Evolutionary conservation across 1,140 invertebrate species (phyloP).

Genomic region (Oedothorax gibbosus): DNA sequence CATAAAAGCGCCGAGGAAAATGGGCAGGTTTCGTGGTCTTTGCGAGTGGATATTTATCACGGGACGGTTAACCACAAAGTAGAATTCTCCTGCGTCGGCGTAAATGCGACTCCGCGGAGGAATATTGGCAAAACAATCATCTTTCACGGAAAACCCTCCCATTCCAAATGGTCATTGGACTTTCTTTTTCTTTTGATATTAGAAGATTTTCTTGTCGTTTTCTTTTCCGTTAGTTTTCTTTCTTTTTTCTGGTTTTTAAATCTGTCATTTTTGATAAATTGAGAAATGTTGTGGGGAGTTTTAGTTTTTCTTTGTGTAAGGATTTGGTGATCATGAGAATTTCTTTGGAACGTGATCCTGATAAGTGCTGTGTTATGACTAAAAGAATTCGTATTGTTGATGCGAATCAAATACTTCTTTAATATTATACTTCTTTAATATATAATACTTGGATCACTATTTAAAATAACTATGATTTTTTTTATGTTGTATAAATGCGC

Average conservation of each 20-base stretch:
- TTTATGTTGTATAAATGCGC: no score
- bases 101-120: conserved; percentile 24
- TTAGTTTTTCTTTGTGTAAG: no score
- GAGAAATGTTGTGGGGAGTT: conserved; percentile 2
- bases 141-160: conserved; percentile 33
- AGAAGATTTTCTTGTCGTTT: conserved; percentile 3
- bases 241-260: background rate
- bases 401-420: no score
- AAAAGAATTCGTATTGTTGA: no score
- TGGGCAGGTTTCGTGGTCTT: conserved; percentile 53
- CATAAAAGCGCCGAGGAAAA: conserved; percentile 47
- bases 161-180: background rate
- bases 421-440: no score
- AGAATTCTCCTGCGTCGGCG: conserved; percentile 30
- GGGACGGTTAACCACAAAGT: conserved; percentile 59
- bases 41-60: conserved; percentile 58
- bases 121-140: conserved; percentile 61
- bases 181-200: conserved; percentile 11
- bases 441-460: no score
- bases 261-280: conserved; percentile 32
- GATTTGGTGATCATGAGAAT: no score
- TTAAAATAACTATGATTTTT: no score
- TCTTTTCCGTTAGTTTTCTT: background rate
- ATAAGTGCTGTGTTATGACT: no score
- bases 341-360: no score